Conservation (phyloP, 2,888 invertebrate species). For the Polydesmus complanatus region DNA sequence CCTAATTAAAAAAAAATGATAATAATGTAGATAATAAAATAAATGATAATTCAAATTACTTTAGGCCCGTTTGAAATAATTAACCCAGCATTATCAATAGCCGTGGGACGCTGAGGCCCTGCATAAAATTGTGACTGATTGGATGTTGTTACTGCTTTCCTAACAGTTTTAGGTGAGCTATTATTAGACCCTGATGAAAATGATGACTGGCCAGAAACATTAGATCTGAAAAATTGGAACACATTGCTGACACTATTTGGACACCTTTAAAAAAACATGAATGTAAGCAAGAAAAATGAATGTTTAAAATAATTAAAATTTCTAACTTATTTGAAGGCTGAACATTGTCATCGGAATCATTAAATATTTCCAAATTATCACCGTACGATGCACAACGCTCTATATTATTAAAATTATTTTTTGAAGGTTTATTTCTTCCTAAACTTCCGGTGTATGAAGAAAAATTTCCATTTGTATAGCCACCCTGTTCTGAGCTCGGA, state of each 20-base stretch:
- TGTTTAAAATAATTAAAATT: background rate
- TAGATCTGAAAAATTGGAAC: background rate
- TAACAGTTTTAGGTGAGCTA: background rate
- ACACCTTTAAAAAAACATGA: background rate
- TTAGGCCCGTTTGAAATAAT: constrained; percentile 28
- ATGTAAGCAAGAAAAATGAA: background rate
- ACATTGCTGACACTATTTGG: background rate
- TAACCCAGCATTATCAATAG: constrained; percentile 34
- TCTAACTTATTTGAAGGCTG: background rate
- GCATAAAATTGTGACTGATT: constrained; percentile 15
- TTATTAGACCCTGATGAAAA: background rate
- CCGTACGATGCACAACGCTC: background rate
- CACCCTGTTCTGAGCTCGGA: too few relatives aligned
- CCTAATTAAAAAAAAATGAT: constrained; percentile 28
- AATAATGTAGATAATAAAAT: background rate
- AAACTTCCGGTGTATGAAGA: background rate
- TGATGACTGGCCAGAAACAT: background rate
- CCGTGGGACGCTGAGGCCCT: constrained; percentile 27
- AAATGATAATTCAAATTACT: constrained; percentile 22
- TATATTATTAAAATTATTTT: background rate
- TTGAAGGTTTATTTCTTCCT: background rate
- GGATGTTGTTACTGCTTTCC: constrained; percentile 17
- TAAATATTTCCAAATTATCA: background rate
- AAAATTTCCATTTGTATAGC: background rate
- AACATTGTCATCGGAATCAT: background rate